A percentile compares a stretch with the other conserved stretches of the same genome.
These are phyloP conservation scores for Cacajao melanocephalus DNA, from an alignment of 2,797 vertebrate genomes.

Conservation along the genomic window DNA sequence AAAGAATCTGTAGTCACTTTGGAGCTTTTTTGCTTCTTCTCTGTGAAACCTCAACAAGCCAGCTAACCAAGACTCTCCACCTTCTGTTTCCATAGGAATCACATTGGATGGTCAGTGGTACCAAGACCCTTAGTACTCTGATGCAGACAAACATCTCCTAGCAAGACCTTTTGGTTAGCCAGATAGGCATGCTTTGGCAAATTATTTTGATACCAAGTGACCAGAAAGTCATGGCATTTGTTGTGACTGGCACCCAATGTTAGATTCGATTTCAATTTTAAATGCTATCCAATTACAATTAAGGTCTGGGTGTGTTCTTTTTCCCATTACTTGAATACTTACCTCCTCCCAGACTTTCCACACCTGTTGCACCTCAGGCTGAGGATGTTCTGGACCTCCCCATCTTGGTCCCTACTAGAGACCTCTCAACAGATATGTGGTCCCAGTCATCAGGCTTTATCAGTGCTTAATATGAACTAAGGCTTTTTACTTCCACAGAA, in stretches of 20 bases:
- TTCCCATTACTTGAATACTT: not conserved
- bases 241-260: conserved; percentile 38
- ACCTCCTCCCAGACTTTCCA: conserved; percentile 35
- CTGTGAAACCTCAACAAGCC: conserved; percentile 35
- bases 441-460: conserved; percentile 46
- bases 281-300: conserved; percentile 25
- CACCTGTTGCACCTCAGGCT: conserved; percentile 38
- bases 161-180: not conserved
- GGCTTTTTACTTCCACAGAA: conserved; percentile 49
- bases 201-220: conserved; percentile 24
- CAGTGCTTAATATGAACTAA: conserved; percentile 59
- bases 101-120: conserved; percentile 59
- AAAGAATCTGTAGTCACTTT: conserved; percentile 32
- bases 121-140: not conserved
- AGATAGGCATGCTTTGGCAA: not conserved
- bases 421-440: conserved; percentile 53
- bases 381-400: not conserved
- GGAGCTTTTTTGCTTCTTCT: conserved; percentile 45
- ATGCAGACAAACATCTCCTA: not conserved
- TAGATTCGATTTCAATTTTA: conserved; percentile 33
- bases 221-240: conserved; percentile 39
- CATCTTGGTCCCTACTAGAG: not conserved
- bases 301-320: conserved; percentile 44
- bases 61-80: conserved; percentile 82
- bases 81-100: conserved; percentile 79